A percentile compares a stretch with the other conserved stretches of the same genome.
These are phyloP conservation scores for Brenthis daphne DNA, from an alignment of 2,888 invertebrate genomes.

Conservation along the genomic window DNA sequence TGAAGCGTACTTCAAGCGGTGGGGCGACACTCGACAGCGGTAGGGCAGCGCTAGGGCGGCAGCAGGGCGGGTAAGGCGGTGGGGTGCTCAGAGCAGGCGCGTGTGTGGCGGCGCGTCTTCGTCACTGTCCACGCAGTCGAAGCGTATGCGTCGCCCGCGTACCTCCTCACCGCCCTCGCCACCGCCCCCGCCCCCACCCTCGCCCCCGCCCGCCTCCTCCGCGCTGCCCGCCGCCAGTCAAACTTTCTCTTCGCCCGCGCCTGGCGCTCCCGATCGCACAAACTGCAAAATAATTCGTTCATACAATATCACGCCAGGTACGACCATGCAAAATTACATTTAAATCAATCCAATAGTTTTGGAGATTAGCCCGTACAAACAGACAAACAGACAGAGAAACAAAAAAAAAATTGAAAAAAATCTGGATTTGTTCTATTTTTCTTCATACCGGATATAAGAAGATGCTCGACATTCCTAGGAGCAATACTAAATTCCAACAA, in stretches of 20 bases:
- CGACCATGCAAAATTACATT: no score
- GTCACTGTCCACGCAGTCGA: slow-evolving; percentile 72
- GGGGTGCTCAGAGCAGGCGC: slow-evolving; percentile 56
- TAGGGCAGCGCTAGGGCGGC: slow-evolving; percentile 47
- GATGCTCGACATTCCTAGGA: no score
- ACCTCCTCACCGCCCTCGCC: slow-evolving; percentile 37
- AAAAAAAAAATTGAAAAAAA: no score
- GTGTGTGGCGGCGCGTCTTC: slow-evolving; percentile 67
- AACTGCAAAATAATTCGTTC: slow-evolving; percentile 78
- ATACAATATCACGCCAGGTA: background rate
- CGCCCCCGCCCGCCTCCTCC: slow-evolving; percentile 35
- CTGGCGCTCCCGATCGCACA: slow-evolving; percentile 87
- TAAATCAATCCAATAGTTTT: no score
- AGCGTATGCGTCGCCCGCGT: slow-evolving; percentile 65
- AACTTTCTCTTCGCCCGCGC: slow-evolving; percentile 89
- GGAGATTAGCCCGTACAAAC: no score
- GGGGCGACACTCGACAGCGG: slow-evolving; percentile 30
- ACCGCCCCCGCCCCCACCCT: slow-evolving; percentile 29
- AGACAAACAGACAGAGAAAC: no score
- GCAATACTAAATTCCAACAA: no score
- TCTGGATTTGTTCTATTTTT: no score
- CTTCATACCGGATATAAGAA: no score
- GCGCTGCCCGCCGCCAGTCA: slow-evolving; percentile 85
- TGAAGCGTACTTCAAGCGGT: slow-evolving; percentile 51
- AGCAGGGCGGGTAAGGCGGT: slow-evolving; percentile 35